Conservation (phyloP, 2,113 vertebrate genomes). For the Erpornis zantholeuca region DNA sequence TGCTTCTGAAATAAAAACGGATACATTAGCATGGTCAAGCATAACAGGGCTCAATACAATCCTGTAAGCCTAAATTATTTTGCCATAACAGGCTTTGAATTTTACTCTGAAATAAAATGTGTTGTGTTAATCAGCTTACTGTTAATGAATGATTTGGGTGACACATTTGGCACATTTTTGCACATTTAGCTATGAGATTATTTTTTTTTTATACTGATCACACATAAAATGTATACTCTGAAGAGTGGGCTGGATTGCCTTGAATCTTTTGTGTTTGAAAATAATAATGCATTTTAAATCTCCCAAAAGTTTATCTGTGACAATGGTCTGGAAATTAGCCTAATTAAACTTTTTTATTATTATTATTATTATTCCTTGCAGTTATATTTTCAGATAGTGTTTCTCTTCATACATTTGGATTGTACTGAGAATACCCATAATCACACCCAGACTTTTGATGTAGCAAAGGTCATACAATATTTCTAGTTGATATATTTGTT, state of each 20-base stretch:
- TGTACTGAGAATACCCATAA: not conserved
- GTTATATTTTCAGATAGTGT: not conserved
- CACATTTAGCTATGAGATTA: not conserved
- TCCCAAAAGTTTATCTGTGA: not conserved
- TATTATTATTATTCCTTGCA: not conserved
- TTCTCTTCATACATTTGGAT: not conserved
- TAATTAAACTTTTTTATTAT: not conserved
- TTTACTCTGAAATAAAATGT: conserved; percentile 16
- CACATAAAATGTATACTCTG: not conserved
- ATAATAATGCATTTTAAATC: not conserved
- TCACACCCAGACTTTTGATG: not conserved
- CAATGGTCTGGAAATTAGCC: not conserved
- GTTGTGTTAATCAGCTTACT: not conserved
- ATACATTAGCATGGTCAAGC: conserved; percentile 31
- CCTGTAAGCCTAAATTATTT: conserved; percentile 24
- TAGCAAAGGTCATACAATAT: not conserved
- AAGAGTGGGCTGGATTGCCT: not conserved
- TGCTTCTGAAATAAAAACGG: conserved; percentile 28
- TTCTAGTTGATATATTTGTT: not conserved
- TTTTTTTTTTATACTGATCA: not conserved
- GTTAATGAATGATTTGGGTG: conserved; percentile 4
- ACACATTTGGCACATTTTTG: not conserved
- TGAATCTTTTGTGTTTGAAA: not conserved
- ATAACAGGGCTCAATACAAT: not conserved
- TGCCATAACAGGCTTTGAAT: conserved; percentile 10